Percentiles rank a stretch among this genome's conserved stretches.
These are phyloP conservation scores for Eulimnadia texana DNA, from an alignment of 1,140 invertebrate genomes.

Conservation along the genomic window DNA sequence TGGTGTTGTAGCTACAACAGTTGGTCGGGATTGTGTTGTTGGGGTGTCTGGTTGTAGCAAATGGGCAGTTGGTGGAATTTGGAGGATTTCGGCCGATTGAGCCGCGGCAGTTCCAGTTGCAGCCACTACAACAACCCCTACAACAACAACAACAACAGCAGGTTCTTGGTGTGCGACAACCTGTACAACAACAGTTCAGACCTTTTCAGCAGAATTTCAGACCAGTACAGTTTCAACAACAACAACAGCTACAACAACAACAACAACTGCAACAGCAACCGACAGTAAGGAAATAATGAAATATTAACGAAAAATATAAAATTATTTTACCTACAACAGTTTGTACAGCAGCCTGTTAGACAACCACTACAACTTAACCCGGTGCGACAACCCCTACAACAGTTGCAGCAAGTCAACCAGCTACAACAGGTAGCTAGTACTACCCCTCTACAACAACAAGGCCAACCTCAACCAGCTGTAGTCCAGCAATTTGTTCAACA, in stretches of 20 bases:
- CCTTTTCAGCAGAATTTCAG: too few relatives aligned
- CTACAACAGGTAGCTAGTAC: not conserved
- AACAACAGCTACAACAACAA: not conserved
- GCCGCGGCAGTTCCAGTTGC: not conserved
- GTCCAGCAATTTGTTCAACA: not conserved
- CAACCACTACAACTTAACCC: not conserved
- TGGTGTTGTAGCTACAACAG: too few relatives aligned
- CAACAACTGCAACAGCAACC: not conserved
- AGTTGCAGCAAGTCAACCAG: not conserved
- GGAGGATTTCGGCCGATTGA: not conserved
- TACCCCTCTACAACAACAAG: not conserved
- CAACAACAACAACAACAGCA: slow-evolving; percentile 2
- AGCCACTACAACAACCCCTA: not conserved
- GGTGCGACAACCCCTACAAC: not conserved
- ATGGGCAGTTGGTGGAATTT: too few relatives aligned
- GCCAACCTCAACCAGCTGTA: not conserved
- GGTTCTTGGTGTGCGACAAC: not conserved
- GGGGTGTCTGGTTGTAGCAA: too few relatives aligned
- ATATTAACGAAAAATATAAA: not conserved
- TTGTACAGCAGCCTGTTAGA: not conserved
- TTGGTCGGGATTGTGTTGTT: too few relatives aligned
- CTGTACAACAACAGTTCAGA: not conserved
- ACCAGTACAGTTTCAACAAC: not conserved
- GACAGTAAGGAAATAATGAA: not conserved
- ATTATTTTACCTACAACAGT: not conserved